These are phyloP conservation scores for Harpagus bidentatus DNA, from an alignment of 2,113 vertebrate genomes.

Conservation along the genomic window DNA sequence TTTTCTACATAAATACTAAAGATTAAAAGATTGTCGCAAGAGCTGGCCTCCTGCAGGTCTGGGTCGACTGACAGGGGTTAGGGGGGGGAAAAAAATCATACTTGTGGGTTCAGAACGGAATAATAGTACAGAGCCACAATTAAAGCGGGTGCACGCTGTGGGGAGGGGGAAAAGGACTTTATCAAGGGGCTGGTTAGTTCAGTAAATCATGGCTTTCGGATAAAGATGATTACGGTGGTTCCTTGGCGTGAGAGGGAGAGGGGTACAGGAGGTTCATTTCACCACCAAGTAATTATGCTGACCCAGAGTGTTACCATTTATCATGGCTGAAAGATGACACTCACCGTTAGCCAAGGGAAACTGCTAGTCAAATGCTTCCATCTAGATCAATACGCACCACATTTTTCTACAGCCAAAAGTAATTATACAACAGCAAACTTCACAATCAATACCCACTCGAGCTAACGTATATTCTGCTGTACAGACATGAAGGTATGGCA, in stretches of 20 bases:
- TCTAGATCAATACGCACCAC: constrained; percentile 89
- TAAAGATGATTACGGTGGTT: constrained; percentile 52
- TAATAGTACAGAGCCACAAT: neutral
- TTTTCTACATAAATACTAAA: neutral
- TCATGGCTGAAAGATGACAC: constrained; percentile 91
- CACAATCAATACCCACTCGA: constrained; percentile 87
- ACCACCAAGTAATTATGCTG: constrained; percentile 93
- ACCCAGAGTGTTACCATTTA: constrained; percentile 83
- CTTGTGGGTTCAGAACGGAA: neutral
- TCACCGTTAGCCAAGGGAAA: constrained; percentile 92
- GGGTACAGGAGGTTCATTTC: constrained; percentile 81
- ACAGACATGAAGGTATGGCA: constrained; percentile 38
- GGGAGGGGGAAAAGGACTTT: neutral
- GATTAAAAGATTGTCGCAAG: constrained; percentile 54
- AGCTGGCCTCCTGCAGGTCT: constrained; percentile 50
- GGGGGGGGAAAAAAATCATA: neutral
- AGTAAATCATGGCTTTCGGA: constrained; percentile 73
- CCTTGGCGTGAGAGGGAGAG: constrained; percentile 55
- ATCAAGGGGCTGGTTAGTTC: constrained; percentile 68
- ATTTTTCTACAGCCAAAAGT: constrained; percentile 81
- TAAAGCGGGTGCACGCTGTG: neutral
- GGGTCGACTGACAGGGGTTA: constrained; percentile 35
- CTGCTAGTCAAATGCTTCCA: constrained; percentile 79
- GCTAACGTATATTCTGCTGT: constrained; percentile 78
- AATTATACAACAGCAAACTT: constrained; percentile 95